phyloP scores from a whole-genome alignment of 2,888 invertebrate species.

The Pediacus dermestoides region DNA sequence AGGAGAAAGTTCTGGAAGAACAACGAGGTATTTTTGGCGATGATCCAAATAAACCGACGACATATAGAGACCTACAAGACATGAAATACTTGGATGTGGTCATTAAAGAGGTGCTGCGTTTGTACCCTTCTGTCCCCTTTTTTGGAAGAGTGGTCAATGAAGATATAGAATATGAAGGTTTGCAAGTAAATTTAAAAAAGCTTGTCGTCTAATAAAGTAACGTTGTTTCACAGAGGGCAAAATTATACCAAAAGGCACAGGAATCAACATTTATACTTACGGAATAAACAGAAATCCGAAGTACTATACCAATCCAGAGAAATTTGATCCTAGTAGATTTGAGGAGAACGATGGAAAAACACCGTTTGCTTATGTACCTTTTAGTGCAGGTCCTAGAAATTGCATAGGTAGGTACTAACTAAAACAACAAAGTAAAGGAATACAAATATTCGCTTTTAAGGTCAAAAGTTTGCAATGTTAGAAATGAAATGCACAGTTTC shows the following conservation, averaged over 20 bases:
- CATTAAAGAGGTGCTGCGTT: constrained; percentile 27
- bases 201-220: too few relatives aligned
- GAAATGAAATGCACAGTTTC: constrained; percentile 11
- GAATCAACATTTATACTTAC: constrained; percentile 40
- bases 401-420: constrained; percentile 24
- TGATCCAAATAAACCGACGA: constrained; percentile 14
- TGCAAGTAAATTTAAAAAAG: too few relatives aligned
- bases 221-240: constrained; percentile 17
- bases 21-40: constrained; percentile 23
- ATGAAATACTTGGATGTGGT: constrained; percentile 32
- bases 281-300: constrained; percentile 21
- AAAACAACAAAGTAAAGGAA: too few relatives aligned
- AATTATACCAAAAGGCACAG: constrained; percentile 43
- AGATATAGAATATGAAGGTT: constrained; percentile 43
- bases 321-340: constrained; percentile 25
- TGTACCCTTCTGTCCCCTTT: constrained; percentile 30
- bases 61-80: constrained; percentile 21
- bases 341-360: constrained; percentile 18
- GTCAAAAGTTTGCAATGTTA: constrained; percentile 14
- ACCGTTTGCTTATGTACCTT: constrained; percentile 21
- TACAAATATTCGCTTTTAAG: constrained; percentile 6
- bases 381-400: constrained; percentile 25
- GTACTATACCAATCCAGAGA: constrained; percentile 23
- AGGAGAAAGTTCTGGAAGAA: constrained; percentile 42
- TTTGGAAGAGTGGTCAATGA: constrained; percentile 48